Percentiles rank a stretch among this genome's conserved stretches.
Evolutionary conservation across 2,888 invertebrate species (phyloP).

Genomic region (Parasteatoda lunata): DNA sequence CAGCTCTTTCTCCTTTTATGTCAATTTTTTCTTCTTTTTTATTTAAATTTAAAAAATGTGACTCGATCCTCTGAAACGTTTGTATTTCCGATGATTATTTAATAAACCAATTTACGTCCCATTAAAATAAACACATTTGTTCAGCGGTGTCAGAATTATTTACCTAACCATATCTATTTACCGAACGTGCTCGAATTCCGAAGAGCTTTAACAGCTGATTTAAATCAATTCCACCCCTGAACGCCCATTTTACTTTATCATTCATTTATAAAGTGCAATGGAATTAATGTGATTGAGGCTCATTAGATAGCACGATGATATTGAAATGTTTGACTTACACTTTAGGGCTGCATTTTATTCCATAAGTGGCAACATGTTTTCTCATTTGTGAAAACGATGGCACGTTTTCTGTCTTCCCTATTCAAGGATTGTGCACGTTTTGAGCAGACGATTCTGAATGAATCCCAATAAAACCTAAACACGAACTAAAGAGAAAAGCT

Average conservation of each 20-base stretch:
- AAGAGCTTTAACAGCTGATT: constrained; percentile 29
- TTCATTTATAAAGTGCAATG: background rate
- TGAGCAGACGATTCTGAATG: background rate
- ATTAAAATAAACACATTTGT: constrained; percentile 22
- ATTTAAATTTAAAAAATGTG: no score
- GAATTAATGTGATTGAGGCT: background rate
- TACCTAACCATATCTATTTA: background rate
- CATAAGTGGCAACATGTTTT: constrained; percentile 9
- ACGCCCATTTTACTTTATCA: constrained; percentile 7
- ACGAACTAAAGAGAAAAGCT: background rate
- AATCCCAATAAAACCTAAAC: background rate
- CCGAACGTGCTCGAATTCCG: constrained; percentile 3
- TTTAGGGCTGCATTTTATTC: constrained; percentile 31
- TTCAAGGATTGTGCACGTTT: constrained; percentile 16
- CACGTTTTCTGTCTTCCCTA: constrained; percentile 20
- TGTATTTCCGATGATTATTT: background rate
- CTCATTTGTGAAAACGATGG: background rate
- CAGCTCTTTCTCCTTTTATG: no score
- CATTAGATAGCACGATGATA: background rate
- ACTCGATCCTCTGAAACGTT: no score
- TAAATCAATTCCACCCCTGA: constrained; percentile 15
- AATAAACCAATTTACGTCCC: background rate
- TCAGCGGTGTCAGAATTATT: constrained; percentile 19
- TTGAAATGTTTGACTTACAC: constrained; percentile 39
- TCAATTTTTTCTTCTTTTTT: no score